Evolutionary conservation across 2,797 vertebrate species (phyloP).

Genomic region (Micromesistius poutassou): DNA sequence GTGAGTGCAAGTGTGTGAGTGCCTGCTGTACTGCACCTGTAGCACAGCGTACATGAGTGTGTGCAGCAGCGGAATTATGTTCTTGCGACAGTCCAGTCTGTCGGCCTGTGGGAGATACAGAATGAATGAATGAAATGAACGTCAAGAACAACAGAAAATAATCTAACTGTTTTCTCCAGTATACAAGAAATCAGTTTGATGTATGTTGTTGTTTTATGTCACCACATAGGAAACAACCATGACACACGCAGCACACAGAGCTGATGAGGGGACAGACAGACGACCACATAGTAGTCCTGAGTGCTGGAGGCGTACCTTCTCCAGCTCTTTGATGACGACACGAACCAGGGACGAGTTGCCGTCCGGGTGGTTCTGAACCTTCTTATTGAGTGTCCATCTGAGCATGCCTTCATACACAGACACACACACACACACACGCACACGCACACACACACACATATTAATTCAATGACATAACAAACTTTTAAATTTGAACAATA

Average conservation of each 20-base stretch:
- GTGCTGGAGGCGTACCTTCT: slow-evolving; percentile 76
- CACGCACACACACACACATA: neutral
- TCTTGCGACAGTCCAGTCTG: slow-evolving; percentile 71
- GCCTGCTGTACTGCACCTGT: slow-evolving; percentile 72
- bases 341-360: slow-evolving; percentile 77
- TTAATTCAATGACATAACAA: neutral
- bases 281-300: neutral
- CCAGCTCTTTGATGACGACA: slow-evolving; percentile 87
- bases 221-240: neutral
- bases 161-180: neutral
- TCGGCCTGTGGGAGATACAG: slow-evolving; percentile 74
- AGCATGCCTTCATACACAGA: slow-evolving; percentile 79
- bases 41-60: slow-evolving; percentile 88
- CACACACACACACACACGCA: slow-evolving; percentile 49
- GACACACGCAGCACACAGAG: neutral
- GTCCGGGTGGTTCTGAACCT: slow-evolving; percentile 79
- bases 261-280: neutral
- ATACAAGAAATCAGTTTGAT: neutral
- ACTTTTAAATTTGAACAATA: neutral
- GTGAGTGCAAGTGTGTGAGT: neutral
- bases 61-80: slow-evolving; percentile 89
- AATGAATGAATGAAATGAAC: neutral
- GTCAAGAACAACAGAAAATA: neutral
- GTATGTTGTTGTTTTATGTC: neutral
- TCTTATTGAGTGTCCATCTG: slow-evolving; percentile 93